Evolutionary conservation across 2,888 invertebrate species (phyloP).

Genomic region (Bombylius discolor): DNA sequence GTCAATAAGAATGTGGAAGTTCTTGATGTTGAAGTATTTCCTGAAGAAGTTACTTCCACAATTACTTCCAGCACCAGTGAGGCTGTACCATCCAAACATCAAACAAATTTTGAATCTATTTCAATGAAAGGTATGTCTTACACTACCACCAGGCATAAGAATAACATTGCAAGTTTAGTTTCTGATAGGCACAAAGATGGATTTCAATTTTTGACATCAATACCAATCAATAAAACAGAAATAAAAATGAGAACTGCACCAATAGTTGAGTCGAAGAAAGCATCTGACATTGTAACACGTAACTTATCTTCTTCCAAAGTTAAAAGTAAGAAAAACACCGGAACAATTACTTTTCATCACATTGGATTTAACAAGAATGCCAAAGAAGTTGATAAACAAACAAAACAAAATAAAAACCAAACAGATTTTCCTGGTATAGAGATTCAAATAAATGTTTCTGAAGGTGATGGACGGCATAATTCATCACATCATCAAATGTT

Average conservation of each 20-base stretch:
- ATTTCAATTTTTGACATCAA: too few relatives aligned
- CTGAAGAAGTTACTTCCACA: not conserved
- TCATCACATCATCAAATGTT: constrained; percentile 21
- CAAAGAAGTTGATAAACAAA: not conserved
- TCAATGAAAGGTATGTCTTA: not conserved
- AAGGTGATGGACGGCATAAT: constrained; percentile 19
- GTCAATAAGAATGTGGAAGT: not conserved
- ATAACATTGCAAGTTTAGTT: too few relatives aligned
- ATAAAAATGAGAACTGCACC: not conserved
- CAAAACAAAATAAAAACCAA: constrained; percentile 3
- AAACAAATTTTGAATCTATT: not conserved
- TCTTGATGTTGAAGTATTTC: not conserved
- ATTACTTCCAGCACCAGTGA: not conserved
- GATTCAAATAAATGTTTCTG: constrained; percentile 34
- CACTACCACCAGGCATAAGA: too few relatives aligned
- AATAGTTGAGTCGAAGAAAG: not conserved
- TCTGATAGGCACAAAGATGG: too few relatives aligned
- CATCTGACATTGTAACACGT: too few relatives aligned
- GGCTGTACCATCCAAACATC: not conserved
- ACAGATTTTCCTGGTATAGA: constrained; percentile 33
- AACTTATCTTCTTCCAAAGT: too few relatives aligned
- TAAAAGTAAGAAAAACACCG: not conserved
- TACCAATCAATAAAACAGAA: not conserved
- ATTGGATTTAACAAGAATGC: too few relatives aligned
- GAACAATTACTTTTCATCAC: not conserved